Base-by-base conservation (phyloP, 1,140 invertebrate genomes). In the Heliconius himera region DNA sequence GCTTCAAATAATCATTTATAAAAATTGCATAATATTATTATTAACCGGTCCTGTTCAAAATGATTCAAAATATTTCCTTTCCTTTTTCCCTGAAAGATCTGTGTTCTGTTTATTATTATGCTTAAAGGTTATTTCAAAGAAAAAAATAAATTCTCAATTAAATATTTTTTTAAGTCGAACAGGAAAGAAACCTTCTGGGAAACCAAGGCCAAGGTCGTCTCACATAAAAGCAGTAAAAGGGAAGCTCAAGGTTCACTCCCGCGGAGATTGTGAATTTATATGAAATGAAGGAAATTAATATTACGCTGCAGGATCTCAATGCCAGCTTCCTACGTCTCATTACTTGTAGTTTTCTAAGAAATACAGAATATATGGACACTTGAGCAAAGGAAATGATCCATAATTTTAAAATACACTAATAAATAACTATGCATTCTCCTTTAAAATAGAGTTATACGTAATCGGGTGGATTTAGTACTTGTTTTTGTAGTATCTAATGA, bases 221-320 rank as follows among this genome's bases (percentile, higher is more conserved):
- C 82, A 83, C 78, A 85, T 77, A 74, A 83, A 79, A 66, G 70
- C 85, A 76, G 85, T 91, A 82, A n/a, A 79, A 71, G 86, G 78
- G 80, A 86, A 86, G 80, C 82, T 87, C 90, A 92, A 91, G 90
- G 90, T 86, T 87, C 83, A 72, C 74, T 84, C 77, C 88, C 86
- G 87, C 90, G 88, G 85, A 87, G 87, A 87, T 85, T 84, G 83
- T 85, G 83, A 83, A 87, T 90, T 88, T 87, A 88, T 87, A 81
- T 85, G 79, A 83, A 77, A 83, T 83, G 86, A 82, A 83, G 83
- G 73, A 85, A 84, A 84, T 84, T 82, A 84, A 78, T 82, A 80
- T 66, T 66, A 71, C 73, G 70, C 74, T 74, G 73, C 56, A 73
- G 41, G 71, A 73, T 77, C 74, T 29, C 75, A 81, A 81, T 81